Conservation (phyloP, 2,888 invertebrate genomes). For the Cotesia congregata region DNA sequence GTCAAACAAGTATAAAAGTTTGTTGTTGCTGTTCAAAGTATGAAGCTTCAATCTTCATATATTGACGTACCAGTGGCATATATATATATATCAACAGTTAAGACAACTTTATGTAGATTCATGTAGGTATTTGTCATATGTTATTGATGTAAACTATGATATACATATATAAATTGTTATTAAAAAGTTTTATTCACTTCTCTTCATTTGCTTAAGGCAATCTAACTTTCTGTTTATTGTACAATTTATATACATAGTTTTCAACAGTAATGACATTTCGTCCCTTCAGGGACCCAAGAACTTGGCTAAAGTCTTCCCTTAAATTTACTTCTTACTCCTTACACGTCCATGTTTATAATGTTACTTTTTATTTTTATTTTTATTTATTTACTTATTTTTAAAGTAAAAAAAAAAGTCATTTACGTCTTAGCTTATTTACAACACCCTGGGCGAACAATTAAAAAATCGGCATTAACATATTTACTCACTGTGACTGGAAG, state of each 20-base stretch:
- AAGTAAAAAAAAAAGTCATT: background rate
- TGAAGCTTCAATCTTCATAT: background rate
- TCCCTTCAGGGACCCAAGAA: conserved; percentile 1
- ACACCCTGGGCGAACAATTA: background rate
- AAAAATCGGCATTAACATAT: background rate
- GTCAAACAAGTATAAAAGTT: conserved; percentile 19
- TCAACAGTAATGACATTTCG: background rate
- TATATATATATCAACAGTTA: background rate
- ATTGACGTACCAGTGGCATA: background rate
- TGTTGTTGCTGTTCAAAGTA: background rate
- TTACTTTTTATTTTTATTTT: no score
- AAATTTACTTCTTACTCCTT: background rate
- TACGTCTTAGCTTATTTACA: background rate
- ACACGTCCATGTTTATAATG: no score
- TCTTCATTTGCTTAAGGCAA: conserved; percentile 24
- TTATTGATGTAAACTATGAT: conserved; percentile 27
- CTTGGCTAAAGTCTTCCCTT: background rate
- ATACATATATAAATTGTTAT: conserved; percentile 11
- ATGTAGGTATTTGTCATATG: conserved; percentile 21
- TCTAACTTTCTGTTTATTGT: conserved; percentile 28
- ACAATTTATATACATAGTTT: conserved; percentile 7
- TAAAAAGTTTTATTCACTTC: conserved; percentile 12
- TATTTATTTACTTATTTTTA: background rate
- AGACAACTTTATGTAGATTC: conserved; percentile 17
- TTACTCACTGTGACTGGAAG: background rate